Conservation (phyloP, 1,140 invertebrate genomes). For the Penaeus indicus region DNA sequence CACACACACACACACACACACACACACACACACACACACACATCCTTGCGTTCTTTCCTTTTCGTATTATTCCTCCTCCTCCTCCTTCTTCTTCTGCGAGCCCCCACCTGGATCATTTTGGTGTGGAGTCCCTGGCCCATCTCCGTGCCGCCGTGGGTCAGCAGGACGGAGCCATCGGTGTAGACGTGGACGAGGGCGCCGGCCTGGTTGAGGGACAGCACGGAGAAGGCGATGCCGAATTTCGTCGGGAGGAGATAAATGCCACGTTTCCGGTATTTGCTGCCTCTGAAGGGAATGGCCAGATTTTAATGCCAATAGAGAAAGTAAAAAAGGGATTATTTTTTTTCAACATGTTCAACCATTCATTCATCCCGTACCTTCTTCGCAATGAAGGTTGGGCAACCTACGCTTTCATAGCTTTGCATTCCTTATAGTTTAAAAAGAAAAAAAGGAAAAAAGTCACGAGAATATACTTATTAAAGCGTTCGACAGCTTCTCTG, state of each 20-base stretch:
- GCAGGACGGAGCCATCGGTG: slow-evolving; percentile 89
- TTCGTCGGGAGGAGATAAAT: slow-evolving; percentile 88
- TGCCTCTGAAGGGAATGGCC: not conserved
- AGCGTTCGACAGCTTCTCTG: slow-evolving; percentile 68
- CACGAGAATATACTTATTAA: slow-evolving; percentile 69
- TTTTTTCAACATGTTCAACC: too few relatives aligned
- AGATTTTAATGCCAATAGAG: too few relatives aligned
- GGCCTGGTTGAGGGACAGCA: slow-evolving; percentile 86
- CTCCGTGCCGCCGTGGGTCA: slow-evolving; percentile 93
- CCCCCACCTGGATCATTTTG: slow-evolving; percentile 88
- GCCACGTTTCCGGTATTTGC: slow-evolving; percentile 80
- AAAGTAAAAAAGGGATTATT: too few relatives aligned
- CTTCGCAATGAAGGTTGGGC: too few relatives aligned
- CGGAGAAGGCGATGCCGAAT: slow-evolving; percentile 89
- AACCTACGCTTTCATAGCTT: too few relatives aligned
- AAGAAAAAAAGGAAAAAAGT: too few relatives aligned
- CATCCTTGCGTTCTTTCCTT: too few relatives aligned
- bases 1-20: too few relatives aligned
- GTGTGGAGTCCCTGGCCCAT: slow-evolving; percentile 97
- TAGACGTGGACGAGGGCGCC: slow-evolving; percentile 92
- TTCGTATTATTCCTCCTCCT: too few relatives aligned
- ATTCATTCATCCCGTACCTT: too few relatives aligned
- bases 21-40: too few relatives aligned
- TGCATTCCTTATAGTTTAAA: not conserved
- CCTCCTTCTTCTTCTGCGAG: not conserved